Percentiles rank a stretch among this genome's conserved stretches.
These are phyloP conservation scores for Vespertilio murinus DNA, from an alignment of 2,797 vertebrate genomes.

Conservation along the genomic window DNA sequence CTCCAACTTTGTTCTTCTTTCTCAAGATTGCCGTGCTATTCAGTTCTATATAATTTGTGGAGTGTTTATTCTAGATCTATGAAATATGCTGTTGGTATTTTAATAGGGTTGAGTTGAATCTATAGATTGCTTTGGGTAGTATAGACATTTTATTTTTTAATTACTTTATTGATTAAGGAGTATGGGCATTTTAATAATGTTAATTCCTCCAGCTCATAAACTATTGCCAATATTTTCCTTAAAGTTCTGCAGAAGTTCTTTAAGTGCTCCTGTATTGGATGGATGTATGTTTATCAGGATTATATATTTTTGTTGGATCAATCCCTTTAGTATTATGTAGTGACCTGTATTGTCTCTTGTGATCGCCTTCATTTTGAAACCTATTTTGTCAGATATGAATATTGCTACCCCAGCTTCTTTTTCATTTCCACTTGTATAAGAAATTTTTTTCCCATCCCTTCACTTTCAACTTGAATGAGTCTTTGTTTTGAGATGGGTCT, in stretches of 20 bases:
- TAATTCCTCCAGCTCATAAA: neutral
- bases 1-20: neutral
- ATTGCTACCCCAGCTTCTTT: too few relatives aligned
- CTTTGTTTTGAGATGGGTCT: neutral
- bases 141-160: neutral
- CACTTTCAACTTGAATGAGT: neutral
- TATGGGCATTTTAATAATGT: neutral
- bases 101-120: neutral
- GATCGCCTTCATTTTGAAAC: too few relatives aligned
- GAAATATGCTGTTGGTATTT: neutral
- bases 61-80: neutral
- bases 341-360: too few relatives aligned
- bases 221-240: neutral
- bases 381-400: too few relatives aligned
- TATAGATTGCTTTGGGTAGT: neutral
- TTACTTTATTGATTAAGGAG: too few relatives aligned
- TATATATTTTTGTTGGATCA: neutral
- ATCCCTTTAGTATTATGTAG: too few relatives aligned
- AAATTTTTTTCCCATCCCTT: neutral
- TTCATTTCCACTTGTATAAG: too few relatives aligned
- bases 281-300: neutral
- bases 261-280: neutral
- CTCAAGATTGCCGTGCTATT: neutral
- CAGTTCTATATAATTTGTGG: neutral
- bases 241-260: neutral